phyloP scores from a whole-genome alignment of 1,140 invertebrate genomes.

The Drosophila kanapiae region DNA sequence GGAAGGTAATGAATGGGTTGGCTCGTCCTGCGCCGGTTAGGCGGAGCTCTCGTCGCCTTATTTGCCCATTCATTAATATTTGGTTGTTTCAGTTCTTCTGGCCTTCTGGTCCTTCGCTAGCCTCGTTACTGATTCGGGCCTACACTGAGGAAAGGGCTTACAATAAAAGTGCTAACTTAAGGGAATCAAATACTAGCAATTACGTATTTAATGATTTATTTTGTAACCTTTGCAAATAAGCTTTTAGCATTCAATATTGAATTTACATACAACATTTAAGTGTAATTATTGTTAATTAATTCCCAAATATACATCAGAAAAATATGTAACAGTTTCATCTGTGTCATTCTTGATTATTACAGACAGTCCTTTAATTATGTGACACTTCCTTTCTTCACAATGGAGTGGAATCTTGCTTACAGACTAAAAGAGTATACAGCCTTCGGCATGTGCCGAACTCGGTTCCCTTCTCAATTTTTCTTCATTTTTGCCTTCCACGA shows the following conservation, averaged over 20 bases:
- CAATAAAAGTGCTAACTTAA: not conserved
- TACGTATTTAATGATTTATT: too few relatives aligned
- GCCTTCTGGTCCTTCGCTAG: not conserved
- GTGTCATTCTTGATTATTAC: too few relatives aligned
- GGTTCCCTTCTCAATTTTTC: constrained; percentile 3
- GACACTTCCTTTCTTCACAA: too few relatives aligned
- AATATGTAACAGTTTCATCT: too few relatives aligned
- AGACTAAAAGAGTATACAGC: not conserved
- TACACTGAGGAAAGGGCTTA: not conserved
- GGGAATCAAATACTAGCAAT: too few relatives aligned
- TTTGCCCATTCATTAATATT: constrained; percentile 72
- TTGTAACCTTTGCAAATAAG: too few relatives aligned
- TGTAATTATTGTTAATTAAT: too few relatives aligned
- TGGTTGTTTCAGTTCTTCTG: constrained; percentile 30
- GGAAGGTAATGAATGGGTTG: constrained; percentile 18
- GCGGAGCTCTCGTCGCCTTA: constrained; percentile 42
- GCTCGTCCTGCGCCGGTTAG: constrained; percentile 4
- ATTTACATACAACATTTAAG: too few relatives aligned
- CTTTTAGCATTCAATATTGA: too few relatives aligned
- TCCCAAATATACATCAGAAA: too few relatives aligned
- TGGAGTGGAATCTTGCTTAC: too few relatives aligned
- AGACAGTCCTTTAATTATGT: too few relatives aligned
- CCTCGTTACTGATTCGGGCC: constrained; percentile 5
- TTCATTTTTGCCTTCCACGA: constrained; percentile 31
- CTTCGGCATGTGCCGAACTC: not conserved